Evolutionary conservation across 2,888 invertebrate species (phyloP), one percentile per base, ranked within the genome.

Genomic region (Lissonota sp.): DNA sequence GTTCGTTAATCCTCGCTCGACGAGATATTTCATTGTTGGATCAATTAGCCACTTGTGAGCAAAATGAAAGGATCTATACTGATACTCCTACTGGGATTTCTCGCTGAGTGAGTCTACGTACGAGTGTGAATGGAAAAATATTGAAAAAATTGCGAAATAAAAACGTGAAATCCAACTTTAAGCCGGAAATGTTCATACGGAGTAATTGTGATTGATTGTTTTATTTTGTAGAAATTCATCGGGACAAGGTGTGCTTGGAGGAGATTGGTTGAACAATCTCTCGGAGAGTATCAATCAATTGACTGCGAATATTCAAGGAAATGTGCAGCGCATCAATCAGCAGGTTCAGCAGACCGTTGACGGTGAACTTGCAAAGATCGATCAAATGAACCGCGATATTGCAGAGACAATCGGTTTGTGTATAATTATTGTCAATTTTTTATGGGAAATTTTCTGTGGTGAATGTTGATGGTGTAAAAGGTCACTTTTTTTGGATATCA

Each of bases 281-380:
- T 16, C 69, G 4, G 64, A 63, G 0, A 73, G 55, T 26, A 72
- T 89, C n/a, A 51, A 76, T 5, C 14, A 58, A 6, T 44, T 86
- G 62, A 84, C 67, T 14, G 26, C 51, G 3, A 75, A 85, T 39
- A 82, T 88, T 44, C 82, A 88, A 42, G 42, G 44, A 1, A 78
- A 86, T 7, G 80, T 88, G 2, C 70, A 81, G 0, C 74, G 75
- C 0, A 6, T 86, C 40, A 86, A 84, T 6, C 64, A 75, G 3
- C 66, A 70, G 16, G 77, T 89, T 46, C 82, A 86, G 37, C 44
- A 83, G 0, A 67, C 62, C 10, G 83, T 88, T 14, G 51, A 60
- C 1, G 12, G 26, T 1, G 79, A 81, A 26, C n/a, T 88, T 63
- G 77, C 73, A 0, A 57, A 75, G n/a, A 83, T 82, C 14, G 83